A percentile compares a stretch with the other conserved stretches of the same genome.
These are phyloP conservation scores for Phymorhynchus buccinoides DNA, from an alignment of 1,140 invertebrate species.

Conservation along the genomic window DNA sequence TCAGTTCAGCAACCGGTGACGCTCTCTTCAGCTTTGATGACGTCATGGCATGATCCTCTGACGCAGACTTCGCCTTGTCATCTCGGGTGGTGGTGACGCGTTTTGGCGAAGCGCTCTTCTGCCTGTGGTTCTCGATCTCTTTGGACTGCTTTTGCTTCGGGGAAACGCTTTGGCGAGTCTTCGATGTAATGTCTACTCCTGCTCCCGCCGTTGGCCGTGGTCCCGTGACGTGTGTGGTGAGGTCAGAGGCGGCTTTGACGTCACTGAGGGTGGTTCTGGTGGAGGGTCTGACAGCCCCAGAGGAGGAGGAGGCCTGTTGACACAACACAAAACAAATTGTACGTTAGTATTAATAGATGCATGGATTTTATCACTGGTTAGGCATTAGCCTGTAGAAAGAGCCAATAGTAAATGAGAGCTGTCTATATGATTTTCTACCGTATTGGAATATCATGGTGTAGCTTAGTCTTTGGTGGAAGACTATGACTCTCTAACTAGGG, in stretches of 20 bases:
- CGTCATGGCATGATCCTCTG: not conserved
- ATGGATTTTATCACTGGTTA: not conserved
- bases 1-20: not conserved
- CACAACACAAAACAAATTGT: not conserved
- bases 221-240: not conserved
- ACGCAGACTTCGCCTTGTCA: not conserved
- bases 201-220: not conserved
- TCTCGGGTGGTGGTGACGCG: not conserved
- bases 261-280: not conserved
- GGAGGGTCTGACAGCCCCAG: not conserved
- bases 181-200: too few species aligned
- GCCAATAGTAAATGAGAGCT: not conserved
- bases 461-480: too few species aligned
- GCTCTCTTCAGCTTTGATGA: not conserved
- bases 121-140: slow-evolving; percentile 33
- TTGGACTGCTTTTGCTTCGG: slow-evolving; percentile 33
- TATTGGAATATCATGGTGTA: too few species aligned
- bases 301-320: not conserved
- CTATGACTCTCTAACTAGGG: too few species aligned
- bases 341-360: not conserved
- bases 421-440: not conserved
- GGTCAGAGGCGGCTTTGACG: not conserved
- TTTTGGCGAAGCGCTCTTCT: slow-evolving; percentile 27
- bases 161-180: slow-evolving; percentile 15
- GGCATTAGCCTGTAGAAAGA: not conserved